phyloP scores from a whole-genome alignment of 2,113 vertebrate species.

The Lepus americanus region DNA sequence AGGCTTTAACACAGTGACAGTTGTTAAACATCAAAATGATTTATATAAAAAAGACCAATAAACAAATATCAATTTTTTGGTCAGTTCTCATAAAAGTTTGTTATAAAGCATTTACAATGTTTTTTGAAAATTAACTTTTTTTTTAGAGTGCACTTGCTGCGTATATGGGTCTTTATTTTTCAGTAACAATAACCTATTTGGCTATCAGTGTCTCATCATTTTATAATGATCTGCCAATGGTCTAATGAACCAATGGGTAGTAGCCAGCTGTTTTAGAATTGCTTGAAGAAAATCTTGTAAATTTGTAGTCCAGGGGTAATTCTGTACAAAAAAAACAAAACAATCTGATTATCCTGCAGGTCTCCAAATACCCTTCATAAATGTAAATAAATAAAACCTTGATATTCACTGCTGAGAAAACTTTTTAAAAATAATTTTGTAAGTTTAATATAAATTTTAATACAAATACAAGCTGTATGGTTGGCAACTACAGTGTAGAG shows the following conservation, averaged over 20 bases:
- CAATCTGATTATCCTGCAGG: slow-evolving; percentile 79
- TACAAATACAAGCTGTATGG: background rate
- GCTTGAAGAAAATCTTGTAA: slow-evolving; percentile 93
- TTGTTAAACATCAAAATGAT: slow-evolving; percentile 46
- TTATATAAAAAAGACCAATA: slow-evolving; percentile 57
- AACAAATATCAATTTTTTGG: slow-evolving; percentile 59
- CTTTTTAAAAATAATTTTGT: slow-evolving; percentile 8
- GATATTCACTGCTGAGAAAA: background rate
- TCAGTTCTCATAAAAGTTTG: slow-evolving; percentile 68
- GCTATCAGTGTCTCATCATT: slow-evolving; percentile 82
- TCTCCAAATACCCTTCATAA: slow-evolving; percentile 45
- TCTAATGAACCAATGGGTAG: slow-evolving; percentile 87
- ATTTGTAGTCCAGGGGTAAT: slow-evolving; percentile 97
- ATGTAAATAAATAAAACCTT: slow-evolving; percentile 59
- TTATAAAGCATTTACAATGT: slow-evolving; percentile 65
- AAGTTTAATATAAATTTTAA: slow-evolving; percentile 23
- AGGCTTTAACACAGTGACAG: slow-evolving; percentile 40
- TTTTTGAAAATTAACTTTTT: slow-evolving; percentile 62
- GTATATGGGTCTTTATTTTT: slow-evolving; percentile 56
- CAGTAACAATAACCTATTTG: slow-evolving; percentile 79
- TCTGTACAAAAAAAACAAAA: slow-evolving; percentile 87
- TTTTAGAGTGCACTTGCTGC: slow-evolving; percentile 49
- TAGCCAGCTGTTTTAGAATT: slow-evolving; percentile 93
- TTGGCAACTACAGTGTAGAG: background rate
- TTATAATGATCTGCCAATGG: slow-evolving; percentile 83